Evolutionary conservation across 2,888 invertebrate species (phyloP).

Genomic region (Philereme transversata): DNA sequence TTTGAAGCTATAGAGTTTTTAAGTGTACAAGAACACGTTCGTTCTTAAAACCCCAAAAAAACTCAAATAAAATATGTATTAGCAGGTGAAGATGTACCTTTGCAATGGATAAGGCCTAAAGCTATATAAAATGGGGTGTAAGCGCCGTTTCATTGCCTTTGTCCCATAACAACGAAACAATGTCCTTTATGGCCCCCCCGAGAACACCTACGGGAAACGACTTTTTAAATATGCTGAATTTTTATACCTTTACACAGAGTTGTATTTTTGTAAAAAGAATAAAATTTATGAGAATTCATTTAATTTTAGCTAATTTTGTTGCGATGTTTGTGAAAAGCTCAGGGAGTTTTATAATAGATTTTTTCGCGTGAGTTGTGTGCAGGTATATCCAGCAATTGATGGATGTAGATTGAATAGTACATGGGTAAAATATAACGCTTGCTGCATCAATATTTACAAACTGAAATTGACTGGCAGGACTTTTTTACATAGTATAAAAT

Average conservation of each 20-base stretch:
- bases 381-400: no score
- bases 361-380: no score
- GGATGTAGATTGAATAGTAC: no score
- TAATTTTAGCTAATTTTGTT: conserved; percentile 6
- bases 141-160: conserved; percentile 33
- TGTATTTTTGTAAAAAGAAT: conserved; percentile 14
- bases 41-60: no score
- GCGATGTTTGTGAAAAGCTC: background rate
- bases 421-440: no score
- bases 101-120: conserved; percentile 19
- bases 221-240: conserved; percentile 43
- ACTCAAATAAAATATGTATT: conserved; percentile 13
- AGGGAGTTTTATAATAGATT: no score
- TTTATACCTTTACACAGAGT: conserved; percentile 29
- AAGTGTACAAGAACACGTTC: no score
- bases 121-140: conserved; percentile 28
- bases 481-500: no score
- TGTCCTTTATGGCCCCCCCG: conserved; percentile 36
- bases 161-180: conserved; percentile 37
- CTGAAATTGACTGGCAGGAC: no score
- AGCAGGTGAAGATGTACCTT: conserved; percentile 14
- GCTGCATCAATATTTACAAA: no score
- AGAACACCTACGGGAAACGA: conserved; percentile 39
- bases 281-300: conserved; percentile 7
- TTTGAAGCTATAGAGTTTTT: no score